Percentiles rank a stretch among this genome's conserved stretches.
These are phyloP conservation scores for Ptilorrhoa leucosticta DNA, from an alignment of 2,113 vertebrate genomes.

Conservation along the genomic window DNA sequence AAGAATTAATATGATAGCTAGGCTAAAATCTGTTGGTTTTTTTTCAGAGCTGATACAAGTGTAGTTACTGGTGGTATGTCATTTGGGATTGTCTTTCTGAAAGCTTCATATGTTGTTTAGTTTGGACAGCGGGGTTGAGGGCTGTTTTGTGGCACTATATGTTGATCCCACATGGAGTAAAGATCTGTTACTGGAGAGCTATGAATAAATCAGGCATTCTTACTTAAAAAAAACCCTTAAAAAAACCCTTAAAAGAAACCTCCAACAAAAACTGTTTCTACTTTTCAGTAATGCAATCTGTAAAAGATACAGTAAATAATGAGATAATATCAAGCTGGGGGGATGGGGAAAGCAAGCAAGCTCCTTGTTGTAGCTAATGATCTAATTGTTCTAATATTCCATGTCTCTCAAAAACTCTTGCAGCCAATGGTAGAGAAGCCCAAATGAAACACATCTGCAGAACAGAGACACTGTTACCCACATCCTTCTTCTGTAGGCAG, in stretches of 20 bases:
- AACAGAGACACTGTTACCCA: conserved; percentile 41
- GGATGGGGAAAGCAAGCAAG: background rate
- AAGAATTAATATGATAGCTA: background rate
- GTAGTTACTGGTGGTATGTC: background rate
- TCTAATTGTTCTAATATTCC: conserved; percentile 26
- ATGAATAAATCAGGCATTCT: background rate
- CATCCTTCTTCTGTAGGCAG: conserved; percentile 40
- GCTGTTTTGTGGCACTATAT: background rate
- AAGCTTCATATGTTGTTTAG: background rate
- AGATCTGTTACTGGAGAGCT: background rate
- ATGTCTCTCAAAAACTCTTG: conserved; percentile 1
- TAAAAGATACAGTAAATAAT: background rate
- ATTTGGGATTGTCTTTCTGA: background rate
- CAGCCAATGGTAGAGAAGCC: background rate
- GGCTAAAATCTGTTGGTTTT: background rate
- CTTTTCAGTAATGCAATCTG: background rate
- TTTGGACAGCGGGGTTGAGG: background rate
- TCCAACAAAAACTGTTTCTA: background rate
- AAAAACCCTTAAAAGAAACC: background rate
- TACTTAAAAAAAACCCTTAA: background rate
- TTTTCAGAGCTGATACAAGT: background rate
- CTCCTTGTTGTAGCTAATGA: background rate
- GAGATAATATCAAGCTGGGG: background rate
- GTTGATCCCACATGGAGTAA: background rate
- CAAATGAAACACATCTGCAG: conserved; percentile 53